Conservation (phyloP, 2,797 vertebrate genomes). For the Gymnopithys bicolor region DNA sequence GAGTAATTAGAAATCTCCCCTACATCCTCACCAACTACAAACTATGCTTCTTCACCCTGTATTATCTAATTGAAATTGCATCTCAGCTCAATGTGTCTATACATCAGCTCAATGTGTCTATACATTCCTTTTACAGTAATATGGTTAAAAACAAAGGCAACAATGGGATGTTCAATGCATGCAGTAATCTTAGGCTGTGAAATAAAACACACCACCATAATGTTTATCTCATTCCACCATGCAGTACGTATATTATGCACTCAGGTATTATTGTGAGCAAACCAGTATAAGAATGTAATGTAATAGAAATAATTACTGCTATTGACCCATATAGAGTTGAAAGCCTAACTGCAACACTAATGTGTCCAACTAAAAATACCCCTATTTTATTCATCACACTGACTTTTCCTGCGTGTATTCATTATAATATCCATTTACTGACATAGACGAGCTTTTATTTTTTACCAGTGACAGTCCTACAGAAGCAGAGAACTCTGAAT, state of each 20-base stretch:
- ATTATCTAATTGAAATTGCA: neutral
- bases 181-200: neutral
- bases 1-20: neutral
- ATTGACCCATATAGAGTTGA: neutral
- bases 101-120: neutral
- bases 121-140: neutral
- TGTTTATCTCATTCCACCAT: neutral
- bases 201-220: neutral
- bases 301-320: slow-evolving; percentile 25
- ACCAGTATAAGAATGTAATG: neutral
- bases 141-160: neutral
- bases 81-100: neutral
- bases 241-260: neutral
- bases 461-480: neutral
- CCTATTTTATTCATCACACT: neutral
- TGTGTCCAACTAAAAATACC: slow-evolving; percentile 1
- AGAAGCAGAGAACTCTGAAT: neutral
- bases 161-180: neutral
- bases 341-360: slow-evolving; percentile 10
- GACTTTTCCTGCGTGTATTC: neutral
- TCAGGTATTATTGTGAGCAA: neutral
- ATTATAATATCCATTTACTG: slow-evolving; percentile 5
- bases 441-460: neutral
- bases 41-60: neutral
- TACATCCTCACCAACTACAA: neutral